Evolutionary conservation across 2,113 vertebrate genomes (phyloP).

Genomic region (Gallinago undulata): DNA sequence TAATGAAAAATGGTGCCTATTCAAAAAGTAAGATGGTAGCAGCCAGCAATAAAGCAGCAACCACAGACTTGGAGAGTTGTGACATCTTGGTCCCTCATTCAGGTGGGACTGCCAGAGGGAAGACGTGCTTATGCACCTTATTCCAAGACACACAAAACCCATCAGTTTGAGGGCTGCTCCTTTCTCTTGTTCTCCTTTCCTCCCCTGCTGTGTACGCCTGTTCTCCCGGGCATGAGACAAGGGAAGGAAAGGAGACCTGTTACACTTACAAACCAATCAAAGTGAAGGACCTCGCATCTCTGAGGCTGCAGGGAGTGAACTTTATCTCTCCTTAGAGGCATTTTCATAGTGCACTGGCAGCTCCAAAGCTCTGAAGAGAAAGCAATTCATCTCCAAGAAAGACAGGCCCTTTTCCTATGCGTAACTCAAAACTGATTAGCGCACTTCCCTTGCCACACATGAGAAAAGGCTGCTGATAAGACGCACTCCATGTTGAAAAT

Average conservation of each 20-base stretch:
- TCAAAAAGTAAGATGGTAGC: neutral
- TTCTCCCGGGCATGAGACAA: neutral
- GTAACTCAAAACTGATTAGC: neutral
- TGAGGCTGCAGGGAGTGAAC: neutral
- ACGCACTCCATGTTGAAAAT: neutral
- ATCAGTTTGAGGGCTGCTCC: neutral
- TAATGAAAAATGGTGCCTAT: neutral
- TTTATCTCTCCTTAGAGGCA: neutral
- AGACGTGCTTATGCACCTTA: neutral
- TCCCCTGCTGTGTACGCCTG: fast-evolving
- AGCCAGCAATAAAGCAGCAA: neutral
- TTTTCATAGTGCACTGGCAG: neutral
- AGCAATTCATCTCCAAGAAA: neutral
- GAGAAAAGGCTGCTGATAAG: neutral
- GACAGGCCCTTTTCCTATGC: neutral
- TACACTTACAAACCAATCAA: neutral
- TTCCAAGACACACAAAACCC: neutral
- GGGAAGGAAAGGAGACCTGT: neutral
- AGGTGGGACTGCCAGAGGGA: neutral
- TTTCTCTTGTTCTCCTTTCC: neutral
- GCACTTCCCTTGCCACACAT: neutral
- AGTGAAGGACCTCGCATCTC: neutral
- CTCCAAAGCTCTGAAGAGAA: neutral
- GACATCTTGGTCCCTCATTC: neutral
- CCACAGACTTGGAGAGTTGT: neutral